These are phyloP conservation scores for Philereme vetulata DNA, from an alignment of 2,888 invertebrate species.

Conservation along the genomic window DNA sequence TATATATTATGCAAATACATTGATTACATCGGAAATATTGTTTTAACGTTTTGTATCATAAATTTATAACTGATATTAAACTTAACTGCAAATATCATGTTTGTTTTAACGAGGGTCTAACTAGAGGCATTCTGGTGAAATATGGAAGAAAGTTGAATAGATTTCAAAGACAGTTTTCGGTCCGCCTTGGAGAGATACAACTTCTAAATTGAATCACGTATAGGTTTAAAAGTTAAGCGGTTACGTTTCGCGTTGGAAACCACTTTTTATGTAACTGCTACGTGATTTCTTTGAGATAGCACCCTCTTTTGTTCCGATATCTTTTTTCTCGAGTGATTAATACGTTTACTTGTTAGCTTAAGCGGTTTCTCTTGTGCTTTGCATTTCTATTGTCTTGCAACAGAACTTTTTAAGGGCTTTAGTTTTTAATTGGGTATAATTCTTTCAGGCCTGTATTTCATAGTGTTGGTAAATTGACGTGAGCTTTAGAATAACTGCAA, in stretches of 20 bases:
- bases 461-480: too few relatives aligned
- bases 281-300: slow-evolving; percentile 71
- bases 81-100: background rate
- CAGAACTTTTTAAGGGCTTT: slow-evolving; percentile 31
- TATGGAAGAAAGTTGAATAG: slow-evolving; percentile 73
- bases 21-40: too few relatives aligned
- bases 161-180: slow-evolving; percentile 71
- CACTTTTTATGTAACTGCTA: slow-evolving; percentile 73
- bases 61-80: background rate
- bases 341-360: slow-evolving; percentile 64
- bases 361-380: slow-evolving; percentile 53
- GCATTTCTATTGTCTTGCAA: slow-evolving; percentile 41
- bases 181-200: slow-evolving; percentile 65
- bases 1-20: too few relatives aligned
- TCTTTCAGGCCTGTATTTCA: slow-evolving; percentile 4
- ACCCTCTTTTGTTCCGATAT: slow-evolving; percentile 65
- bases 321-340: slow-evolving; percentile 61
- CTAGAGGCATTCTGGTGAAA: slow-evolving; percentile 56
- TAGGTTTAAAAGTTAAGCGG: slow-evolving; percentile 82
- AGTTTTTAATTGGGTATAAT: slow-evolving; percentile 19
- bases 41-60: too few relatives aligned
- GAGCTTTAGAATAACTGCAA: too few relatives aligned
- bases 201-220: slow-evolving; percentile 82
- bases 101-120: slow-evolving; percentile 5
- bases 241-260: slow-evolving; percentile 74